Percentiles rank a stretch among this genome's conserved stretches.
Evolutionary conservation across 1,140 invertebrate species (phyloP).

Genomic region (Bombus sibiricus): DNA sequence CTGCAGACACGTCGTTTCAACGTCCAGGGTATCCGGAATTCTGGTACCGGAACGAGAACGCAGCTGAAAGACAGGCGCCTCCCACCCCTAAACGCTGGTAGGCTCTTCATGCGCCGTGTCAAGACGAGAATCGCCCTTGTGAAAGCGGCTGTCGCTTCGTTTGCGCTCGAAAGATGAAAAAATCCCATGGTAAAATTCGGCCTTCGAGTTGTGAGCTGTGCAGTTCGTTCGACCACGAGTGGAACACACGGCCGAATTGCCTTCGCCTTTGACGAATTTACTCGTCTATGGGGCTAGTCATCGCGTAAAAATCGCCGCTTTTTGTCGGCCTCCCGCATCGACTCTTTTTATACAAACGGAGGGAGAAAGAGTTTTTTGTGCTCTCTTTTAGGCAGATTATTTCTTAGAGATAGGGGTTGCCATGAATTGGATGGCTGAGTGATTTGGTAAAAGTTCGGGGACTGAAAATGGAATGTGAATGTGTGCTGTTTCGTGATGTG

Average conservation of each 20-base stretch:
- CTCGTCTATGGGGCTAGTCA: background rate
- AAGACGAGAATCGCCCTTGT: slow-evolving; percentile 57
- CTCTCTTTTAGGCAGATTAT: background rate
- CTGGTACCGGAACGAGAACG: background rate
- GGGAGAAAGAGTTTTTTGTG: background rate
- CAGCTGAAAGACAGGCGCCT: slow-evolving; percentile 19
- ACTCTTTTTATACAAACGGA: background rate
- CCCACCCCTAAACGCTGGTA: slow-evolving; percentile 19
- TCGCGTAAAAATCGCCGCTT: background rate
- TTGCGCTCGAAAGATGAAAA: slow-evolving; percentile 57
- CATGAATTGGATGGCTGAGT: background rate
- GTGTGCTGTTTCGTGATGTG: background rate
- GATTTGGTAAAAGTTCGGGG: background rate
- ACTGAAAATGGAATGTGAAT: background rate
- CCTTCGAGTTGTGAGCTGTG: background rate
- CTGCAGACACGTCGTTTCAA: slow-evolving; percentile 56
- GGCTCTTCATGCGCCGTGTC: slow-evolving; percentile 58
- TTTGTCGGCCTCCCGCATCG: background rate
- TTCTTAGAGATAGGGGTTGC: background rate
- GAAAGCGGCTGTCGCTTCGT: slow-evolving; percentile 54
- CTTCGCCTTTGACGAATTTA: slow-evolving; percentile 7
- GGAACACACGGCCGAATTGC: slow-evolving; percentile 15
- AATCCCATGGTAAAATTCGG: slow-evolving; percentile 22
- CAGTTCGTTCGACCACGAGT: background rate
- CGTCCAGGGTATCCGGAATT: slow-evolving; percentile 35